phyloP scores from a whole-genome alignment of 2,797 vertebrate genomes.

The Pelodytes ibericus region DNA sequence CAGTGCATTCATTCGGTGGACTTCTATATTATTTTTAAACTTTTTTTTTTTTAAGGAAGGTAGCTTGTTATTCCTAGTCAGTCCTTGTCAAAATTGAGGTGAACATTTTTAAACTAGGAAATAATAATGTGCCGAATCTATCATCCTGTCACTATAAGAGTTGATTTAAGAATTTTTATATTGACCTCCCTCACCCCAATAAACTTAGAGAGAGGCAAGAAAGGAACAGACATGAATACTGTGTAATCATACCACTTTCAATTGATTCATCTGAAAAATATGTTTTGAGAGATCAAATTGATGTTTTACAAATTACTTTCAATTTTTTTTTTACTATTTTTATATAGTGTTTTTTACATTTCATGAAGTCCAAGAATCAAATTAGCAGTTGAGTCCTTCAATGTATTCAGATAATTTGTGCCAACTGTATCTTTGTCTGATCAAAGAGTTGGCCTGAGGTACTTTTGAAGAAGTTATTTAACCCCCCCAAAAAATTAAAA shows the following conservation, averaged over 20 bases:
- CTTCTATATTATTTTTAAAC: background rate
- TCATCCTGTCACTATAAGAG: background rate
- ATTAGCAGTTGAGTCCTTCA: background rate
- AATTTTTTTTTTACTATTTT: no score
- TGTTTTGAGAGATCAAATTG: background rate
- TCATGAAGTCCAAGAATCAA: background rate
- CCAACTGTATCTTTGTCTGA: background rate
- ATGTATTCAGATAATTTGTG: background rate
- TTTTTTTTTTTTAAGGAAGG: background rate
- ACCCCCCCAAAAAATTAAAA: background rate
- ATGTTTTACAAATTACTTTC: background rate
- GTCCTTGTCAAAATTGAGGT: background rate
- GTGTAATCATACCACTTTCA: constrained; percentile 2
- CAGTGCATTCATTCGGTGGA: no score
- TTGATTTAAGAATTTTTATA: background rate
- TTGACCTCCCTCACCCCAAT: background rate
- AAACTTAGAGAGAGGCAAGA: background rate
- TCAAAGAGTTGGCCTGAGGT: background rate
- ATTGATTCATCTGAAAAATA: background rate
- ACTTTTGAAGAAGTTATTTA: background rate
- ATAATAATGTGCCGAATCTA: background rate
- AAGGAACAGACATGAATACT: background rate
- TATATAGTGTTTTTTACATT: background rate
- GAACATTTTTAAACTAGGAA: background rate
- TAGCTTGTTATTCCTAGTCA: background rate